Conservation (phyloP, 2,888 invertebrate genomes). For the Lasioglossum pauxillum region DNA sequence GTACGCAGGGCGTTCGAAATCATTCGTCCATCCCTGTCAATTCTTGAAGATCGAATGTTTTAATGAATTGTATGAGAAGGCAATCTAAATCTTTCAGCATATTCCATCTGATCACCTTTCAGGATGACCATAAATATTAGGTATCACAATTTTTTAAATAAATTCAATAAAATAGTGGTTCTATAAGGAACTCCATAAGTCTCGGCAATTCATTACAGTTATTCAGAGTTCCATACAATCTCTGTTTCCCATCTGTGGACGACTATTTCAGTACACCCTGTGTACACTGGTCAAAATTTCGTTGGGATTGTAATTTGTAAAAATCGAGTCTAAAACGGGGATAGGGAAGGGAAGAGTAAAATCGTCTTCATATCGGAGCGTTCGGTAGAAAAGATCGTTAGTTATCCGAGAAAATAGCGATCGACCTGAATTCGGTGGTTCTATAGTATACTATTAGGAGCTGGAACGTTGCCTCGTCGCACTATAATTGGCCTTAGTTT, state of each 20-base stretch:
- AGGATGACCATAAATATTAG: too few relatives aligned
- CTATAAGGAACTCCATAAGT: not conserved
- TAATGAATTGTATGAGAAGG: too few relatives aligned
- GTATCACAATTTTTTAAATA: too few relatives aligned
- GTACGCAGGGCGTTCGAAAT: not conserved
- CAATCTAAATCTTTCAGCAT: too few relatives aligned
- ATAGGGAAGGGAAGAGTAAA: constrained; percentile 2
- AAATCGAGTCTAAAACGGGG: constrained; percentile 30
- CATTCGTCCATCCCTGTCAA: not conserved
- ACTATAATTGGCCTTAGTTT: not conserved
- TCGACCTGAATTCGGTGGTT: not conserved
- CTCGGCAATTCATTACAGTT: not conserved
- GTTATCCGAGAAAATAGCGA: constrained; percentile 30
- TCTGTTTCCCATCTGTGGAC: not conserved
- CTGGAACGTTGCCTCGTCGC: not conserved
- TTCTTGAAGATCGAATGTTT: too few relatives aligned
- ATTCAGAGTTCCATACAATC: not conserved
- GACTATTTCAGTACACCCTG: not conserved
- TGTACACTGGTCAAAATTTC: constrained; percentile 16
- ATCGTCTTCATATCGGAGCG: constrained; percentile 20
- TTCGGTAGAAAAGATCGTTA: constrained; percentile 28
- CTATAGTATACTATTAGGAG: not conserved
- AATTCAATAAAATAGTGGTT: not conserved
- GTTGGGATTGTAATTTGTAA: constrained; percentile 25
- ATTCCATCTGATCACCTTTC: too few relatives aligned